These are phyloP conservation scores for Podargus strigoides DNA, from an alignment of 2,797 vertebrate species.

Conservation along the genomic window DNA sequence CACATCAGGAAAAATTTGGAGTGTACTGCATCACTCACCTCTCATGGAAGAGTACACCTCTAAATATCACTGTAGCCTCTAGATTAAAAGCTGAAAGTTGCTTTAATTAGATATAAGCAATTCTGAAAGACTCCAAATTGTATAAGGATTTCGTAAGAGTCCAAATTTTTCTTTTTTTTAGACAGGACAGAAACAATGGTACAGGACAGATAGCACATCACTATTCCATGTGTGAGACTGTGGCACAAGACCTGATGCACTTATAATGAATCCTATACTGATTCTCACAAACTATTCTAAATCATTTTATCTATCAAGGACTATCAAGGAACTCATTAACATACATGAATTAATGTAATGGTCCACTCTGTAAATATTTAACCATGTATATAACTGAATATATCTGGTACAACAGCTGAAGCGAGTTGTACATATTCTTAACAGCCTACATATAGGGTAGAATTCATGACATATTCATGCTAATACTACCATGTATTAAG, in stretches of 20 bases:
- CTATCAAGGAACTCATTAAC: neutral
- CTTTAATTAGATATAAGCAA: neutral
- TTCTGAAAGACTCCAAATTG: neutral
- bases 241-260: neutral
- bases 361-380: neutral
- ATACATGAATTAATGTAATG: neutral
- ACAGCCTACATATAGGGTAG: neutral
- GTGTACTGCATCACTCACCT: neutral
- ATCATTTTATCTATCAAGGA: neutral
- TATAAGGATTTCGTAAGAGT: neutral
- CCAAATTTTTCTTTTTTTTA: neutral
- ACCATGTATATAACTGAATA: neutral
- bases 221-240: rapidly evolving
- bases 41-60: neutral
- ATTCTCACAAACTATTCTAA: neutral
- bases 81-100: neutral
- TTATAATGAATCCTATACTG: neutral
- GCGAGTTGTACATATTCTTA: neutral
- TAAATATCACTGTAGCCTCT: neutral
- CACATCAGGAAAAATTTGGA: neutral
- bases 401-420: neutral
- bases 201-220: neutral
- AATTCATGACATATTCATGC: neutral
- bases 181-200: neutral
- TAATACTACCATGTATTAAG: neutral